phyloP scores from a whole-genome alignment of 1,140 invertebrate species.

The Sesamia nonagrioides region DNA sequence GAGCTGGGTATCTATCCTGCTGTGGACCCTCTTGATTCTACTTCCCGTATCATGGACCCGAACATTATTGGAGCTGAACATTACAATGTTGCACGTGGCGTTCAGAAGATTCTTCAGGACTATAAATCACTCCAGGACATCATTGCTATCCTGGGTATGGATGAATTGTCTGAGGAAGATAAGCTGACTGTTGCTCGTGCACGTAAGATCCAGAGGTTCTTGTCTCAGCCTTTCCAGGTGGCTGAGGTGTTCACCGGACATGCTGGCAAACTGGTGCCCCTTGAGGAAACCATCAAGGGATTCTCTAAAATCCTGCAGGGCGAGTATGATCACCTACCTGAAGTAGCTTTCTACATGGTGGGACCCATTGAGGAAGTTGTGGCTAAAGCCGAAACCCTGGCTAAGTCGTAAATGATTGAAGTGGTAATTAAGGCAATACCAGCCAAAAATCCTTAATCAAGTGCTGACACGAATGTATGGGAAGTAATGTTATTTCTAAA shows the following conservation, averaged over 20 bases:
- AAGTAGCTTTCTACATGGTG: slow-evolving; percentile 99
- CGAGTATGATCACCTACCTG: slow-evolving; percentile 97
- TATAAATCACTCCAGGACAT: slow-evolving; percentile 99
- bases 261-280: slow-evolving; percentile 96
- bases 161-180: slow-evolving; percentile 99
- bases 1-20: slow-evolving; percentile 98
- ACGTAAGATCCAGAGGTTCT: slow-evolving; percentile 99
- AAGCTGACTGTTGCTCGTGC: slow-evolving; percentile 98
- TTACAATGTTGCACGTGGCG: slow-evolving; percentile 97
- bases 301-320: slow-evolving; percentile 93
- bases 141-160: slow-evolving; percentile 99
- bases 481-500: slow-evolving; percentile 35
- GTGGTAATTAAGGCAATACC: not conserved
- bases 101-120: slow-evolving; percentile 99
- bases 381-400: slow-evolving; percentile 95
- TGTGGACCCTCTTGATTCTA: slow-evolving; percentile 99
- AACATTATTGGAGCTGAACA: slow-evolving; percentile 98
- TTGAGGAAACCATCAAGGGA: slow-evolving; percentile 96
- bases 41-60: slow-evolving; percentile 99
- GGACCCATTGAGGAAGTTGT: slow-evolving; percentile 98
- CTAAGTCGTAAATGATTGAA: slow-evolving; percentile 80
- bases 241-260: slow-evolving; percentile 98
- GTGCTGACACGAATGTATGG: slow-evolving; percentile 13
- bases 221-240: slow-evolving; percentile 98
- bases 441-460: slow-evolving; percentile 6